Evolutionary conservation across 1,140 invertebrate species (phyloP), one percentile per base, ranked within the genome.

Genomic region (Augochlora pura): DNA sequence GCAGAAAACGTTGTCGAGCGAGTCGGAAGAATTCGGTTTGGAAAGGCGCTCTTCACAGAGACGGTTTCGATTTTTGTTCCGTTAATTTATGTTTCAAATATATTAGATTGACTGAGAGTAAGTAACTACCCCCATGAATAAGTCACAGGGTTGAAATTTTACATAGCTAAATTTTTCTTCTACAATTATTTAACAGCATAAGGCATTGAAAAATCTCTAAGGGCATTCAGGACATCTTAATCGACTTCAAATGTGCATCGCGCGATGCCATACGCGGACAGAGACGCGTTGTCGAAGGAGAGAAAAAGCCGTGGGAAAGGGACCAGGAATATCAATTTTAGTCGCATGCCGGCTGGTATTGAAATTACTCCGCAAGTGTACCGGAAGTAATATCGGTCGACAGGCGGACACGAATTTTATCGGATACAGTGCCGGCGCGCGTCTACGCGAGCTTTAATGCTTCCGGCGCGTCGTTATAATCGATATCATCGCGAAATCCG

Each of bases 321-420:
- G 49, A 16, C 12, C 3, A 18, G 18, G 16, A 39, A 18, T 39
- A 65, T 74, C 46, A 42, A 75, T 66, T 75, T 27, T 12, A 65
- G 1, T 4, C 23, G 23, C 23, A 23, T 7, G 46, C 12, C 12
- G 39, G n/a, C 5, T 27, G 23, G 14, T 38, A 60, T 42, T 49
- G 32, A 60, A 77, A 57, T 66, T 66, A 60, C 59, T 63, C n/a
- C 18, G 10, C n/a, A 23, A 54, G n/a, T 42, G 67, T 57, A 59
- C 66, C 77, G 77, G 81, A 87, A 85, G 82, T 84, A 88, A 88
- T 87, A 83, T 84, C 81, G 70, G 82, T 81, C 71, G 79, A 67
- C 82, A 83, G 39, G 81, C 81, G 80, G 82, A 87, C 83, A 84
- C 71, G 80, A 86, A 88, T 87, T 88, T 89, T 79, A 88, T 87